A percentile compares a stretch with the other conserved stretches of the same genome.
Conservation (phyloP, 2,888 invertebrate species). For the Antitype chi region DNA sequence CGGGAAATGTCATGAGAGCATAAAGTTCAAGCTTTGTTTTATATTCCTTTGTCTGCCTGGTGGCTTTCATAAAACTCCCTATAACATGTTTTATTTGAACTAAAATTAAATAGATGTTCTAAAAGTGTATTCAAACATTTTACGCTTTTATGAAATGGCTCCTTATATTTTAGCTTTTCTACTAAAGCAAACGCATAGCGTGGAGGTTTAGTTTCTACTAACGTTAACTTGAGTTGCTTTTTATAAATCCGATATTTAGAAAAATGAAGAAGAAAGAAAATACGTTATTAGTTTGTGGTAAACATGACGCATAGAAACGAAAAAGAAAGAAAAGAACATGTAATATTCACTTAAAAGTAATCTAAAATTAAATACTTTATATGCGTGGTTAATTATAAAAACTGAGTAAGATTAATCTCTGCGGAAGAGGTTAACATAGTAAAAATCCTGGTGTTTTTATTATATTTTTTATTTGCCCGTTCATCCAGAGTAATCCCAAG, state of each 20-base stretch:
- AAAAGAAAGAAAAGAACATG: no score
- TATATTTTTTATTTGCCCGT: slow-evolving; percentile 36
- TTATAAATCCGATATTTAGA: neutral
- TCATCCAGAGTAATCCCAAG: slow-evolving; percentile 32
- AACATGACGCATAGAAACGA: no score
- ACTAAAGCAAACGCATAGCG: slow-evolving; percentile 11
- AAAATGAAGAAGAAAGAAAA: no score
- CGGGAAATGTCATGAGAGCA: slow-evolving; percentile 30
- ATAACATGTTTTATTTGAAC: slow-evolving; percentile 47
- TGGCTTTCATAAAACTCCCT: slow-evolving; percentile 31
- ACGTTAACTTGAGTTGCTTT: slow-evolving; percentile 23
- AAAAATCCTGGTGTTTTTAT: slow-evolving; percentile 23
- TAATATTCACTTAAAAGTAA: neutral
- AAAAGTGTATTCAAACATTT: slow-evolving; percentile 33
- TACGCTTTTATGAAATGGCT: slow-evolving; percentile 23
- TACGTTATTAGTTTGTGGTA: no score
- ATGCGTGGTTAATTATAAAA: slow-evolving; percentile 4
- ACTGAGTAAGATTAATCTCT: neutral
- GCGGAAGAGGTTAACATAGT: neutral
- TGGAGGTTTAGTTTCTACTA: slow-evolving; percentile 3
- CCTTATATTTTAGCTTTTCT: slow-evolving; percentile 28
- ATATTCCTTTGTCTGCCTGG: slow-evolving; percentile 48
- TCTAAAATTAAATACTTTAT: neutral
- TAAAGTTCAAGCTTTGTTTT: slow-evolving; percentile 50
- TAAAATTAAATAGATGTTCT: slow-evolving; percentile 46